Evolutionary conservation across 2,797 vertebrate genomes (phyloP).

Genomic region (Clarias fuscus): DNA sequence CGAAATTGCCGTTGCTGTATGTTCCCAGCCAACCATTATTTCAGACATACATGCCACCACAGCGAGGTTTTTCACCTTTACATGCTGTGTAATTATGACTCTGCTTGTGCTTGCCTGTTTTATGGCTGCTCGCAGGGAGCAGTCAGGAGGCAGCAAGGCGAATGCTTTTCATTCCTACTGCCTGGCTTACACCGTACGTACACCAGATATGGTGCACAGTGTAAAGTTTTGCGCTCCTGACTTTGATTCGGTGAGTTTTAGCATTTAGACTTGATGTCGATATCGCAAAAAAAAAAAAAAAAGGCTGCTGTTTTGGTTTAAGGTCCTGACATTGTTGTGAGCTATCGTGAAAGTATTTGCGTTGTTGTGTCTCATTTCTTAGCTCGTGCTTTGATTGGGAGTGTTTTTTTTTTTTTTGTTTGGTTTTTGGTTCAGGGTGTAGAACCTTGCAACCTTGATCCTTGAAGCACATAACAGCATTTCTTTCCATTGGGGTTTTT

Average conservation of each 20-base stretch:
- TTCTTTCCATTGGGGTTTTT: neutral
- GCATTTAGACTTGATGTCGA: neutral
- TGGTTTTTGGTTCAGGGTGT: too few relatives aligned
- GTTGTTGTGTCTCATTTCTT: neutral
- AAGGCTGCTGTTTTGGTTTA: neutral
- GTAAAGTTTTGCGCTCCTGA: neutral
- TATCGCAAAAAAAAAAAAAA: too few relatives aligned
- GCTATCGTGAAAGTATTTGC: neutral
- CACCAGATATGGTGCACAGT: neutral
- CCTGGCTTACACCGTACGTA: neutral
- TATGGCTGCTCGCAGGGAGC: conserved; percentile 14
- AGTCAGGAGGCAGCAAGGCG: neutral
- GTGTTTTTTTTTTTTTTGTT: neutral
- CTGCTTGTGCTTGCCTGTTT: conserved; percentile 65
- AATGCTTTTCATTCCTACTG: conserved; percentile 11
- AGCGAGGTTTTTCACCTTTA: conserved; percentile 13
- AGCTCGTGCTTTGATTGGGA: neutral
- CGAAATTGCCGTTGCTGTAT: neutral
- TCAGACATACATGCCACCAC: conserved; percentile 19
- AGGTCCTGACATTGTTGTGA: neutral
- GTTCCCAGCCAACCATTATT: conserved; percentile 34
- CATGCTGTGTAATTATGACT: conserved; percentile 65
- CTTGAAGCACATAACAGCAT: neutral
- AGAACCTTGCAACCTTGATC: conserved; percentile 14
- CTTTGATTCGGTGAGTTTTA: neutral